These are phyloP conservation scores for Venturia canescens DNA, from an alignment of 1,140 invertebrate genomes.

Conservation along the genomic window DNA sequence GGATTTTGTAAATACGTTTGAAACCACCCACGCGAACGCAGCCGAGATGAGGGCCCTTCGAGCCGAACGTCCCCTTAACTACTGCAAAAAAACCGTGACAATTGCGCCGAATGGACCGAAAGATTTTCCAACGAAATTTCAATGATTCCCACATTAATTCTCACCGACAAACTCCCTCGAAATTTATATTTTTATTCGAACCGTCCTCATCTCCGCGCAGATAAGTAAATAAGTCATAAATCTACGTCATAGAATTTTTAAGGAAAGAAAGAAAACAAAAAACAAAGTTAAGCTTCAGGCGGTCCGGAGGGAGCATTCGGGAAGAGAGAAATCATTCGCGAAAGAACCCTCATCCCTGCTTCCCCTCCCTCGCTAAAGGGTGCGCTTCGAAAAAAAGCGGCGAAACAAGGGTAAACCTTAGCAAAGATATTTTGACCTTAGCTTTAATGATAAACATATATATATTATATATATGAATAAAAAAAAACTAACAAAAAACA, in stretches of 20 bases:
- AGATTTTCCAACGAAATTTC: too few relatives aligned
- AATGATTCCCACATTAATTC: background rate
- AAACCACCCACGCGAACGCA: too few relatives aligned
- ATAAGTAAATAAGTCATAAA: constrained; percentile 48
- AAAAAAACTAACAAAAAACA: constrained; percentile 54
- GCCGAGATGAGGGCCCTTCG: too few relatives aligned
- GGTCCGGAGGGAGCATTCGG: constrained; percentile 34
- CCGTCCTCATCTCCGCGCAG: constrained; percentile 23
- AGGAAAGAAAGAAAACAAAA: background rate
- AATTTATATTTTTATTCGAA: constrained; percentile 3
- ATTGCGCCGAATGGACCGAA: too few relatives aligned
- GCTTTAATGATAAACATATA: constrained; percentile 43
- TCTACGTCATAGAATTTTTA: constrained; percentile 29
- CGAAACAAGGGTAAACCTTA: constrained; percentile 63
- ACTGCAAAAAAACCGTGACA: too few relatives aligned
- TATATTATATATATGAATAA: constrained; percentile 64
- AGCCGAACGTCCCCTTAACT: too few relatives aligned
- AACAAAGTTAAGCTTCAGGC: constrained; percentile 50
- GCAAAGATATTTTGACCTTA: constrained; percentile 71
- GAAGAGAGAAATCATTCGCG: background rate
- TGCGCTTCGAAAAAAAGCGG: constrained; percentile 33
- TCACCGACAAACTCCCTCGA: background rate
- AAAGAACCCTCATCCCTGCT: background rate
- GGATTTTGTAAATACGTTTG: too few relatives aligned
- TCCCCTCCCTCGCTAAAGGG: background rate